Evolutionary conservation across 1,140 invertebrate species (phyloP), one percentile per base, ranked within the genome.

Genomic region (Argopecten irradians): DNA sequence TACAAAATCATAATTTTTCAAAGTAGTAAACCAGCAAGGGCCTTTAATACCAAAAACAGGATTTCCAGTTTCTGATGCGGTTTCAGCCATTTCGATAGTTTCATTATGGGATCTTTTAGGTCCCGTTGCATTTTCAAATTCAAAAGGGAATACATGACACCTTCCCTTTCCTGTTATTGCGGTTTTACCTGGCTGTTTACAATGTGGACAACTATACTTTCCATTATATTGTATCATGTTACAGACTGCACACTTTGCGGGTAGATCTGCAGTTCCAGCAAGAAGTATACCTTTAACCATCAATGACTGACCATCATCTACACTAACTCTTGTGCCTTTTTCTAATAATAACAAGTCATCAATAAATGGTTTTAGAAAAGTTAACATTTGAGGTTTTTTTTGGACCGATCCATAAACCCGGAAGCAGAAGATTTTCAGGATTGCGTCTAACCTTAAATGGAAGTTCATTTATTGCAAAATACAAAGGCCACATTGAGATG

Each of bases 201-300:
- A 88, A 33, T 88, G 83, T 32, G 83, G 39, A 41, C 87, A 88
- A 82, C 82, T 84, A 41, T 22, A 39, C 28, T 87, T 39, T 8
- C 87, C 87, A 34, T 87, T 87, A 35, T 87, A 83, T 83, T 87
- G 82, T 41, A 84, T 84, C 82, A 87, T 87, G 32, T 87, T 87
- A 3, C 83, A 33, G 8, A 87, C 82, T 9, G 36, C 34, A 39
- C 87, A 83, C n/a, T 83, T 35, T 83, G 87, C 87, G 14, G 87
- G 87, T 7, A 84, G 39, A 41, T 87, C 87, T 83, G 82, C 83
- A 7, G 87, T 84, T 19, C 83, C 33, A 32, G 19, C 71, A 7
- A 84, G 14, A 14, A 87, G 36, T 33, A 41, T 41, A 28, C 82
- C 87, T 43, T 87, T 34, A 84, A 87, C 39, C 19, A 32, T n/a